Base-by-base conservation (phyloP, 2,113 vertebrate genomes). In the Atractosteus spatula region DNA sequence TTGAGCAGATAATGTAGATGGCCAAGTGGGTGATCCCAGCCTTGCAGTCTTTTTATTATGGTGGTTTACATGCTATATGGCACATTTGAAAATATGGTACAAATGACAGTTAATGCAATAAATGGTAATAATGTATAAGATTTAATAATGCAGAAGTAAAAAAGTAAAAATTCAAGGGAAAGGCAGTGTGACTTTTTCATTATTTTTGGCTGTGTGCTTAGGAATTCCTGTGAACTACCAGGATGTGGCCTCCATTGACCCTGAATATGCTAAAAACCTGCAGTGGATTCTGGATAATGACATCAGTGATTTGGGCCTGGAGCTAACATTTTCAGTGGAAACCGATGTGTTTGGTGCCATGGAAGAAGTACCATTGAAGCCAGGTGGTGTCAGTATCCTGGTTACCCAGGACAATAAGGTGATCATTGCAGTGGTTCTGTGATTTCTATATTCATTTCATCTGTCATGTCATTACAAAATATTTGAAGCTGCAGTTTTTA, bases 211-310 rank as follows among this genome's bases (percentile, higher is more conserved):
- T 59, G 3, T 71, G 3, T 74, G 70, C 72, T 59, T 84, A 99
- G 97, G 97, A 51, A 97, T 99, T 85, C 97, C 97, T 70, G 97
- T 99, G 78, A 99, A 94, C 92, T 99, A 99, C 82, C 97, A 98
- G 84, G 97, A 99, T 79, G 97, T 99, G 78, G 95, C 96, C 2
- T 99, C 96, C 81, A 99, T 99, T 72, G 97, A 99, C 89, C 97
- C 97, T 70, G 97, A 99, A 76, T 99, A 99, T 78, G 97, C 95
- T 44, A 99, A 99, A 86, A 99, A 99, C 81, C 88, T 99, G 71
- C 97, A 99, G 75, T 99, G 97, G 97, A 99, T 99, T 87, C 89
- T 99, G 88, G 97, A 99, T 89, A 99, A 99, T 74, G 97, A 99
- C 84, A 99, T 99, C 88, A 97, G 96, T 81, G 97, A 98, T 78